Evolutionary conservation across 2,888 invertebrate species (phyloP), one percentile per base, ranked within the genome.

Genomic region (Melieria omissa): DNA sequence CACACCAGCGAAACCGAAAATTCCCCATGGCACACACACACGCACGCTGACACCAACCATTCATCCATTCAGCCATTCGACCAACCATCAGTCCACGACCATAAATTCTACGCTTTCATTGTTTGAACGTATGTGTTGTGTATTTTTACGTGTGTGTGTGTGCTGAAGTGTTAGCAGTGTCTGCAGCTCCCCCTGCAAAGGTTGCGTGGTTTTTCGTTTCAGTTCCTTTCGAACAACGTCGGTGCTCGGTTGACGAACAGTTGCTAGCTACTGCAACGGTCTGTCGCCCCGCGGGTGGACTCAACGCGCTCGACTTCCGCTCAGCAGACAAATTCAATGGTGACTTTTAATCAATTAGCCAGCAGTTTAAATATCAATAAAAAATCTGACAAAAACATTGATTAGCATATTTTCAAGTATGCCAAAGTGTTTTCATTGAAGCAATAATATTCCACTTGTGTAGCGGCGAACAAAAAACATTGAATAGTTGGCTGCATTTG

Each of bases 201-300:
- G 65, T 64, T 10, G 71, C 29, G 58, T 63, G 67, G 66, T 70
- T 69, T 47, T 14, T 65, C 64, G 57, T 71, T 68, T 74, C 76
- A 78, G 78, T 78, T 77, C 77, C 70, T 72, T 73, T 77, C 73
- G 75, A 76, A 75, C 78, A 74, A 74, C 74, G 73, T 70, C 69
- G 73, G 73, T 73, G 74, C 70, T 68, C 71, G 76, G 77, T 75
- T 77, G 64, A 42, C 10, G 16, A 62, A 49, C 29, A 14, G 16
- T 41, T 14, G 5, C 14, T 29, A 29, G 29, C 29, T 29, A 29
- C 29, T 29, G 29, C 29, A 29, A 29, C 29, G 29, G 29, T 29
- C 29, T 29, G 29, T 29, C 29, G 29, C 29, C 29, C 29, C 29
- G 29, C 29, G 29, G 29, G 29, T 29, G 29, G 29, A 29, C 29